Percentiles rank a stretch among this genome's conserved stretches.
Evolutionary conservation across 2,888 invertebrate species (phyloP).

Genomic region (Eupelmus urozonus): DNA sequence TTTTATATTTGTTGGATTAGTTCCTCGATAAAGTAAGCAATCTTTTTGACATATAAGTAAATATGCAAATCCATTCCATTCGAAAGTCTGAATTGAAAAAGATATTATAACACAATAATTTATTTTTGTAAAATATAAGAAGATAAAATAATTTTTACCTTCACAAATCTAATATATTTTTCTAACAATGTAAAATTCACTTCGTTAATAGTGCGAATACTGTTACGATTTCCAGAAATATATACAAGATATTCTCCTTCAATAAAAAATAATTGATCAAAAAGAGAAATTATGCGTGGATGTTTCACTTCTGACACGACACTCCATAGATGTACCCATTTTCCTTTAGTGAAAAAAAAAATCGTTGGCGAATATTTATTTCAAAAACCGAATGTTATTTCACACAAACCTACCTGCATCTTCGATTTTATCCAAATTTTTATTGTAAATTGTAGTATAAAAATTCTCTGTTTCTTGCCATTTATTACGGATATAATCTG

Average conservation of each 20-base stretch:
- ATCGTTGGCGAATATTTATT: neutral
- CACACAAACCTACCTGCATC: constrained; percentile 1
- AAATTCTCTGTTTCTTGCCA: constrained; percentile 19
- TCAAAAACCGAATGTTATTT: neutral
- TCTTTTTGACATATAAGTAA: constrained; percentile 27
- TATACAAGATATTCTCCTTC: constrained; percentile 2
- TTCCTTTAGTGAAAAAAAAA: neutral
- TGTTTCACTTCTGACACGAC: neutral
- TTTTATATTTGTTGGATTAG: neutral
- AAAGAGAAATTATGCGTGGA: neutral
- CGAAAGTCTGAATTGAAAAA: constrained; percentile 8
- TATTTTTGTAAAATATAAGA: neutral
- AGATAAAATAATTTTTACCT: constrained; percentile 17
- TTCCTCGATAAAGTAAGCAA: constrained; percentile 26
- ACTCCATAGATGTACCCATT: constrained; percentile 39
- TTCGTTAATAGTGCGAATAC: neutral
- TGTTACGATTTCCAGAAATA: neutral
- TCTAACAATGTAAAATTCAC: too few species aligned
- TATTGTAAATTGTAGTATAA: neutral
- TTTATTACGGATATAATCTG: constrained; percentile 26
- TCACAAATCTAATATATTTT: constrained; percentile 34
- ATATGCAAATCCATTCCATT: constrained; percentile 14
- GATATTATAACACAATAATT: neutral
- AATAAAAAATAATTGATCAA: constrained; percentile 15
- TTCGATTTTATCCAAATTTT: too few species aligned